Base-by-base conservation (phyloP, 2,888 invertebrate genomes). In the Tholera decimalis region DNA sequence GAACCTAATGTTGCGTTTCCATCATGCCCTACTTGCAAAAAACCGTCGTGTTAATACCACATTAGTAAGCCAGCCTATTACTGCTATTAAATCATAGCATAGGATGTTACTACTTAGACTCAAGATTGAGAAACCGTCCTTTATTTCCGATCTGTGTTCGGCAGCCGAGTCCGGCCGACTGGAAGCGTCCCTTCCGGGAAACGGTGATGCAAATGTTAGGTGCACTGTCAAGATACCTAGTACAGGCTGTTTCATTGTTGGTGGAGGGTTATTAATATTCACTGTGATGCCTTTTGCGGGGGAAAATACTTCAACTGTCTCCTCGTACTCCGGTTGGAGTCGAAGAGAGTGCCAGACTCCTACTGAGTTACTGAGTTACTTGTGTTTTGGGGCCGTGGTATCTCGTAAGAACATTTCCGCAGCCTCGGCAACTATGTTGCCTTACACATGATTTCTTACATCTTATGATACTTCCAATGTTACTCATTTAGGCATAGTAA, bases 131-230 rank as follows among this genome's bases (percentile, higher is more conserved):
- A 79, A 81, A 80, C 77, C 59, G 71, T 72, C 68, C 55, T 67
- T 64, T 68, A 79, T 81, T 77, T 85, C 83, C 82, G 83, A 85
- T 84, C 71, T 70, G 79, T 65, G 75, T 69, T 76, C 58, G 70
- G 47, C 77, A 66, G 51, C 63, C 71, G 66, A 46, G 58, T 50
- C 63, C 37, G 68, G 13, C 43, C 66, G 78, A 7, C 39, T 82
- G 83, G 85, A 80, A 77, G 79, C 74, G 64, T 35, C 50, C 50
- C 90, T 88, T 91, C 92, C 93, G 91, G 92, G 91, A 91, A 87
- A 85, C 85, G 78, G 66, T 88, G 91, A 89, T 88, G 90, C 85
- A 89, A 92, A 90, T 87, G 79, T 80, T 82, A 44, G 57, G 46
- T 26, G 46, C 67, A 79, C 41, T 71, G 79, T 69, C 65, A 63